Evolutionary conservation across 2,797 vertebrate genomes (phyloP), one percentile per base, ranked within the genome.

Genomic region (Sitta carolinensis): DNA sequence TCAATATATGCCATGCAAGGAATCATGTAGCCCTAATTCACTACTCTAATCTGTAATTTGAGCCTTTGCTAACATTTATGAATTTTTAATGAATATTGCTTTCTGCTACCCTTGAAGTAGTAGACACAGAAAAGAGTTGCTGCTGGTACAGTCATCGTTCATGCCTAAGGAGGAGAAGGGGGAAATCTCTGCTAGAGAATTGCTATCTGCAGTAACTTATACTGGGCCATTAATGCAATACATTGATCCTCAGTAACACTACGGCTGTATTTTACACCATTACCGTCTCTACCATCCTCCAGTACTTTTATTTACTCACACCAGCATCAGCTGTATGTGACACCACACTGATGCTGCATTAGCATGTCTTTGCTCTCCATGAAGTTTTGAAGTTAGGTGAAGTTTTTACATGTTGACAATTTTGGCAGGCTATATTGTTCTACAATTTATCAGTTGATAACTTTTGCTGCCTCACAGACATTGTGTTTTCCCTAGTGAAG

Each of bases 401-500:
- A 95, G 64, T 50, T 89, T 95, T 96, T 78, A 48, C 57, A 36
- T 51, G 32, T 74, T 76, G 83, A 84, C 72, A 85, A 9, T 94
- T 96, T 96, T 89, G 91, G 95, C 95, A 94, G 82, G 54, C 79
- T 81, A 32, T 72, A 93, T 96, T 97, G 92, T 97, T 97, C 94
- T 96, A 92, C 82, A 95, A 4, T 96, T 96, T 97, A 95, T 94
- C 96, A 90, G 83, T 74, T 96, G 95, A 84, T 97, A 97, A 95
- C 83, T 96, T 97, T 96, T 80, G 68, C 81, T 94, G 77, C 95
- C 92, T 94, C 87, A 76, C 80, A 97, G 93, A 96, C 90, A 84
- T 80, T 95, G 90, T 96, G 80, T 97, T 97, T 97, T 97, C 94
- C 96, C 95, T 97, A 95, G 94, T 87, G 92, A 97, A 97, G 96